These are phyloP conservation scores for Euzetes globulus DNA, from an alignment of 2,888 invertebrate species.

Conservation along the genomic window DNA sequence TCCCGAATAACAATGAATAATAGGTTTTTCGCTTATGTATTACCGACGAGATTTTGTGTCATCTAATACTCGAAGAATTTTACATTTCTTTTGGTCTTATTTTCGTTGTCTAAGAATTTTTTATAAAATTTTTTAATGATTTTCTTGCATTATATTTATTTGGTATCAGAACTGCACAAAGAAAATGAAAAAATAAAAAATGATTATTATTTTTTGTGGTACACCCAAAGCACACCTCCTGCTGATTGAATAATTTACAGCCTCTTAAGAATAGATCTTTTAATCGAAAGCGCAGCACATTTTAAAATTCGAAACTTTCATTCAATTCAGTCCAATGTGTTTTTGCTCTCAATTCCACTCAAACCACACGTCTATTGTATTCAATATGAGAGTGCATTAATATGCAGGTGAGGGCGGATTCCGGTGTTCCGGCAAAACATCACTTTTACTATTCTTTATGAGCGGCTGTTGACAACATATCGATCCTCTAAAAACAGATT, in stretches of 20 bases:
- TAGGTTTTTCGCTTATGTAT: not conserved
- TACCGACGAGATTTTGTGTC: not conserved
- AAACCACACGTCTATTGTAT: too few species aligned
- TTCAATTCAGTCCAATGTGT: not conserved
- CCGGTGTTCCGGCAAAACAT: too few species aligned
- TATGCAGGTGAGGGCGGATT: too few species aligned
- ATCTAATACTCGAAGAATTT: not conserved
- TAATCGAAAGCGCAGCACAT: not conserved
- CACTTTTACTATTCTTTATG: too few species aligned
- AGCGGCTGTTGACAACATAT: too few species aligned
- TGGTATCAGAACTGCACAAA: not conserved
- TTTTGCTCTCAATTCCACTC: not conserved
- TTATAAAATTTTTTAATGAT: not conserved
- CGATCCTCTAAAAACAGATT: too few species aligned
- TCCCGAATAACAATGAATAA: conserved; percentile 8
- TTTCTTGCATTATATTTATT: not conserved
- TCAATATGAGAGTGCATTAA: too few species aligned
- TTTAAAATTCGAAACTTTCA: not conserved
- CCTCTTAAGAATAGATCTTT: not conserved
- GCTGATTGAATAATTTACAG: conserved; percentile 12
- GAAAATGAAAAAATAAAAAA: not conserved
- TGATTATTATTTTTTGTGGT: not conserved
- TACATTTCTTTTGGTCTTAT: not conserved
- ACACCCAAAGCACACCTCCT: not conserved
- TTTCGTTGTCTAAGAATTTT: not conserved